Conservation (phyloP, 2,113 vertebrate species). For the Antennarius striatus region DNA sequence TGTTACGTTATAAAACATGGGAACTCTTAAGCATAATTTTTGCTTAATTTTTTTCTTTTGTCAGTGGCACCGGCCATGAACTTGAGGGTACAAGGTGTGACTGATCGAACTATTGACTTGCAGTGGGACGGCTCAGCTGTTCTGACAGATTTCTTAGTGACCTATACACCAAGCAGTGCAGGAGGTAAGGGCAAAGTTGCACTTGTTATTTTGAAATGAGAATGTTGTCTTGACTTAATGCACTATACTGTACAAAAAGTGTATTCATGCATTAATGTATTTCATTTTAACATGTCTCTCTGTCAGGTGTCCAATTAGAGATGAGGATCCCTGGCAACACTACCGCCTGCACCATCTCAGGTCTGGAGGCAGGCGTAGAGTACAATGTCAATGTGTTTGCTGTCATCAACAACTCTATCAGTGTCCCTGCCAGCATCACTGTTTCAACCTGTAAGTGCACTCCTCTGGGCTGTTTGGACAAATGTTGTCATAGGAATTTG, state of each 20-base stretch:
- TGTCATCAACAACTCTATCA: constrained; percentile 88
- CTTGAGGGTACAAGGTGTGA: constrained; percentile 84
- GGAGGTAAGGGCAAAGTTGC: constrained; percentile 69
- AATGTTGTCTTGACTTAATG: not conserved
- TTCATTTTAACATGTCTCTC: constrained; percentile 2
- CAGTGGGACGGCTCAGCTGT: constrained; percentile 88
- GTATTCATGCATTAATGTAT: constrained; percentile 4
- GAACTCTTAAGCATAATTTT: too few species aligned
- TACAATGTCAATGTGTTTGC: constrained; percentile 94
- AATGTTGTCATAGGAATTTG: not conserved
- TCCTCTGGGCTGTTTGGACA: not conserved
- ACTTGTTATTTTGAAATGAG: not conserved
- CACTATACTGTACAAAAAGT: not conserved
- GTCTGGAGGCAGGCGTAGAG: constrained; percentile 89
- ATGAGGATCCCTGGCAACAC: constrained; percentile 88
- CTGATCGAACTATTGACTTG: constrained; percentile 88
- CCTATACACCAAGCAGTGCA: constrained; percentile 84
- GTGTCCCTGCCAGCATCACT: constrained; percentile 84
- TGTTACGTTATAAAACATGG: too few species aligned
- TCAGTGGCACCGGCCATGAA: constrained; percentile 90
- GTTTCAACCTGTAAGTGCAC: constrained; percentile 91
- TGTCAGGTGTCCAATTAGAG: constrained; percentile 84
- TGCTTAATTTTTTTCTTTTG: not conserved
- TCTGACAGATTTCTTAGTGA: constrained; percentile 90
- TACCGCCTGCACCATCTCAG: constrained; percentile 84